Evolutionary conservation across 2,888 invertebrate species (phyloP).

Genomic region (Glyphotaelius pellucidus): DNA sequence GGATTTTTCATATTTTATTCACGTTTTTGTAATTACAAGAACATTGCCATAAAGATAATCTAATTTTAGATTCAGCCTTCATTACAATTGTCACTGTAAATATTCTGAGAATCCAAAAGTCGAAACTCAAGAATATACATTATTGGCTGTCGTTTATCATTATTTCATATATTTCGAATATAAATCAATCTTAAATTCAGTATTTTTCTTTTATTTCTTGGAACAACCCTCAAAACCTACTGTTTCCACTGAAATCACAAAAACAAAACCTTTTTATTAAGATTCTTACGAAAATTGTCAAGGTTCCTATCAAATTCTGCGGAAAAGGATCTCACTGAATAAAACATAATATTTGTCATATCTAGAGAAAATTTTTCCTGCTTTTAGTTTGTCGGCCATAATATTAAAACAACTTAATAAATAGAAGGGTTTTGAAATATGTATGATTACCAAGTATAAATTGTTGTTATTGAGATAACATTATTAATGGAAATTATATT

Average conservation of each 20-base stretch:
- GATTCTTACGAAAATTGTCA: background rate
- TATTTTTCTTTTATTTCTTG: no score
- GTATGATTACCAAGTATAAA: background rate
- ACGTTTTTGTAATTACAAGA: background rate
- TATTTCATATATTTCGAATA: background rate
- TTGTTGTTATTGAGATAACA: background rate
- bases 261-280: background rate
- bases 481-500: background rate
- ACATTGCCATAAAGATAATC: background rate
- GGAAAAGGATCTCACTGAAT: background rate
- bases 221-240: no score
- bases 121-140: background rate
- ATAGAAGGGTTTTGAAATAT: background rate
- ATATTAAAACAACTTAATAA: background rate
- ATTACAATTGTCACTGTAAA: background rate
- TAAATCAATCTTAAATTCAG: background rate
- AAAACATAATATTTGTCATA: background rate
- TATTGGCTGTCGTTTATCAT: background rate
- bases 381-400: background rate
- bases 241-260: background rate
- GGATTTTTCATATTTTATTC: background rate
- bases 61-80: background rate
- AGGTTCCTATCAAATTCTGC: background rate
- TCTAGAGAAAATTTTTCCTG: background rate
- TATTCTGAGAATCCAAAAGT: background rate